Evolutionary conservation across 2,888 invertebrate genomes (phyloP).

Genomic region (Eupithecia insigniata): DNA sequence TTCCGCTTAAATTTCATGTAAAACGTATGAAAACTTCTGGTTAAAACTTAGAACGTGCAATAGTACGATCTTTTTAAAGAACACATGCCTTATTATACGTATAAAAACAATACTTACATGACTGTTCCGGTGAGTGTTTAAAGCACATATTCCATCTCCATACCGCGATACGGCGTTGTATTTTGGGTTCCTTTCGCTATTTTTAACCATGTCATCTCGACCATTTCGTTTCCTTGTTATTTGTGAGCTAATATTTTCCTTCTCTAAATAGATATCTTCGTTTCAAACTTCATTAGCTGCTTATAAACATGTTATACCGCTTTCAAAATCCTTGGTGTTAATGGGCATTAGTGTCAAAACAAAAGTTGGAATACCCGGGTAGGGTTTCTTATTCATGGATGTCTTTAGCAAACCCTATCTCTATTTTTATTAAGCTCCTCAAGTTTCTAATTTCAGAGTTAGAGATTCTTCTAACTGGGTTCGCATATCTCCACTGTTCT

Average conservation of each 20-base stretch:
- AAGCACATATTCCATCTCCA: not conserved
- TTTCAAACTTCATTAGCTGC: slow-evolving; percentile 40
- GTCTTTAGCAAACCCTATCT: slow-evolving; percentile 1
- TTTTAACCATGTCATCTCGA: slow-evolving; percentile 42
- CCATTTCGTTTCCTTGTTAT: slow-evolving; percentile 46
- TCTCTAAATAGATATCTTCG: slow-evolving; percentile 42
- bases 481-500: not conserved
- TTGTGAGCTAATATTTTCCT: slow-evolving; percentile 43
- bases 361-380: not conserved
- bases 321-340: slow-evolving; percentile 20
- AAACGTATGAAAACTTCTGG: too few species aligned
- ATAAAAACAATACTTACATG: not conserved
- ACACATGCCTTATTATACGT: too few species aligned
- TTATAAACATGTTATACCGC: slow-evolving; percentile 33
- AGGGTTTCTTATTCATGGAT: not conserved
- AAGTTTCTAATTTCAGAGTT: not conserved
- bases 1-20: not conserved
- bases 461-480: not conserved
- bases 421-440: not conserved
- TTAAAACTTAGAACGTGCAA: too few species aligned
- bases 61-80: too few species aligned
- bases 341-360: slow-evolving; percentile 27
- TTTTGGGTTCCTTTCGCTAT: slow-evolving; percentile 40
- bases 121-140: not conserved
- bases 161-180: slow-evolving; percentile 30